Evolutionary conservation across 2,888 invertebrate genomes (phyloP), one percentile per base, ranked within the genome.

Genomic region (Ctena decussata): DNA sequence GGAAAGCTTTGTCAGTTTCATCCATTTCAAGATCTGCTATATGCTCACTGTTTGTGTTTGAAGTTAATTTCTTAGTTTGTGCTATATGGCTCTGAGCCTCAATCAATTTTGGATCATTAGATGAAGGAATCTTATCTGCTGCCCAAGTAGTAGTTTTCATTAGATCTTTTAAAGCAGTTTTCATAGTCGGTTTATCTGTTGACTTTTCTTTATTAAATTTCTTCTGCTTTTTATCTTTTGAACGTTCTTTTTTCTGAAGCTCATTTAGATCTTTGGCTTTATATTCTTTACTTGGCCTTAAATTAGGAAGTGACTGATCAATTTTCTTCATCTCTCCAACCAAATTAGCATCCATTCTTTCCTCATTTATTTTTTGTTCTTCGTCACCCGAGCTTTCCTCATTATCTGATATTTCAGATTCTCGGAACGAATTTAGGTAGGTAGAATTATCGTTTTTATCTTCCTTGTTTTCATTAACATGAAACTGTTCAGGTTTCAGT

Each of bases 101-200:
- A 32, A 49, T 24, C n/a, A 37, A 78, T 77, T 65, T 73, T 37
- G n/a, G 37, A 70, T 85, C 82, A 1, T 46, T 53, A 37, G 69
- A 37, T 2, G 81, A 75, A 39, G 82, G 74, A 6, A 75, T 18
- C 11, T 65, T 44, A 44, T 44, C 70, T 1, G 32, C 71, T 3
- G 21, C 69, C 21, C 79, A 37, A 8, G 41, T 35, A 21, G 89
- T 89, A 37, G 86, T 86, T 79, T 85, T 89, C 46, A 82, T 81
- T 1, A 89, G 76, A 70, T 89, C 89, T 83, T 82, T 89, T 24
- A 89, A 49, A 35, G 71, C 86, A 71, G 78, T 77, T 35, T 73
- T 78, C 5, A 65, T 65, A 3, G 12, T 65, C 35, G 65, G 2
- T 35, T 65, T 65, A 30, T 65, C 35, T 32, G 12, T 65, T 30